These are phyloP conservation scores for Ondatra zibethicus DNA, from an alignment of 2,113 vertebrate species.

Conservation along the genomic window DNA sequence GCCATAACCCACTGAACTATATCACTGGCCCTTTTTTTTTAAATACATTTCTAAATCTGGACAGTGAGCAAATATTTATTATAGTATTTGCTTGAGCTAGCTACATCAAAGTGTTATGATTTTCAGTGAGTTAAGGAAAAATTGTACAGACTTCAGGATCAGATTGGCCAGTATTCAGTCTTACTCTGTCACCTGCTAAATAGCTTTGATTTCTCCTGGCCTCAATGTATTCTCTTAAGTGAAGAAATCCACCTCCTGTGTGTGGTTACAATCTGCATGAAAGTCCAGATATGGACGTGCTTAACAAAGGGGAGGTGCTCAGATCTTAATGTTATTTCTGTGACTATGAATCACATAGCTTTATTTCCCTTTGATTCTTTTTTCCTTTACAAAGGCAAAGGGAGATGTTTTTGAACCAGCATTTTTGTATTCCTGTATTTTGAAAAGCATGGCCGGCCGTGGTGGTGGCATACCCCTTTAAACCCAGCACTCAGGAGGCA, in stretches of 20 bases:
- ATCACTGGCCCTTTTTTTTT: background rate
- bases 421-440: background rate
- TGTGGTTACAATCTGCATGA: background rate
- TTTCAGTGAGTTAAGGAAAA: background rate
- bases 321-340: background rate
- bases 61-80: background rate
- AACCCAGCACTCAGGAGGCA: too few species aligned
- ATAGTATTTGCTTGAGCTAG: background rate
- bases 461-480: too few species aligned
- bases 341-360: background rate
- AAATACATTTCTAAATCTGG: background rate
- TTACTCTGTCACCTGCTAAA: background rate
- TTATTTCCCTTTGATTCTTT: constrained; percentile 19
- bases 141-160: background rate
- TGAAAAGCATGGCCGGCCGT: background rate
- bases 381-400: background rate
- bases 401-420: background rate
- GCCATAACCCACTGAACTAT: background rate
- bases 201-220: background rate
- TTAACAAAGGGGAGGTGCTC: background rate
- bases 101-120: background rate
- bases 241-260: background rate
- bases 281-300: background rate
- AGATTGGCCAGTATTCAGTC: background rate
- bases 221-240: background rate